Conservation (phyloP, 2,113 vertebrate genomes). For the Gopherus flavomarginatus region DNA sequence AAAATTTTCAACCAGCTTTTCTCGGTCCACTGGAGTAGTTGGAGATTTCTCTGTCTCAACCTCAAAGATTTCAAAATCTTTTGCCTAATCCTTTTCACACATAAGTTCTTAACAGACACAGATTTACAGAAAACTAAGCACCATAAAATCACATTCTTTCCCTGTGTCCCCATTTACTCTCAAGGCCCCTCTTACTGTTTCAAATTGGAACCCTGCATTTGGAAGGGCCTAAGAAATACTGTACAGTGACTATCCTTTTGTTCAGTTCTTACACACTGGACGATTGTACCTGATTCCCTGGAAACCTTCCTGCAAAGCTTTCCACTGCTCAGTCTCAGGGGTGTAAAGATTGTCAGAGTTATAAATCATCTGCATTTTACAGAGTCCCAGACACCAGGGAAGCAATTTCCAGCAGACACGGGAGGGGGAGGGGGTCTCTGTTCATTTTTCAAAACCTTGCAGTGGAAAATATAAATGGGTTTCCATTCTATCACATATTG, state of each 20-base stretch:
- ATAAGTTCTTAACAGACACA: neutral
- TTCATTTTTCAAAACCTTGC: constrained; percentile 62
- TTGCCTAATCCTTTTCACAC: neutral
- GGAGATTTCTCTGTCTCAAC: neutral
- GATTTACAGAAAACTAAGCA: neutral
- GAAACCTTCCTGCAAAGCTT: constrained; percentile 44
- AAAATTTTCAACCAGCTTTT: neutral
- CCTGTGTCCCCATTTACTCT: neutral
- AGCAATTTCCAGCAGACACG: constrained; percentile 44
- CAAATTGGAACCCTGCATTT: neutral
- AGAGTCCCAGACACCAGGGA: constrained; percentile 32
- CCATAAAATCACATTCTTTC: neutral
- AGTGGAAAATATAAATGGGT: constrained; percentile 55
- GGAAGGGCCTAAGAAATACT: neutral
- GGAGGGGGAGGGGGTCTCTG: neutral
- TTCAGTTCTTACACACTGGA: neutral
- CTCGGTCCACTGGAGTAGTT: neutral
- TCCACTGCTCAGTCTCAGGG: constrained; percentile 27
- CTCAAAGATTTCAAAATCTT: neutral
- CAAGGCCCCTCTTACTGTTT: neutral
- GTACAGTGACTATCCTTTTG: neutral
- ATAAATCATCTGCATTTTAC: constrained; percentile 66
- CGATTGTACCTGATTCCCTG: neutral
- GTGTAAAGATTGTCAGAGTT: constrained; percentile 22
- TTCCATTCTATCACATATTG: constrained; percentile 53